A percentile compares a stretch with the other conserved stretches of the same genome.
Conservation (phyloP, 2,797 vertebrate genomes). For the Catharus ustulatus region DNA sequence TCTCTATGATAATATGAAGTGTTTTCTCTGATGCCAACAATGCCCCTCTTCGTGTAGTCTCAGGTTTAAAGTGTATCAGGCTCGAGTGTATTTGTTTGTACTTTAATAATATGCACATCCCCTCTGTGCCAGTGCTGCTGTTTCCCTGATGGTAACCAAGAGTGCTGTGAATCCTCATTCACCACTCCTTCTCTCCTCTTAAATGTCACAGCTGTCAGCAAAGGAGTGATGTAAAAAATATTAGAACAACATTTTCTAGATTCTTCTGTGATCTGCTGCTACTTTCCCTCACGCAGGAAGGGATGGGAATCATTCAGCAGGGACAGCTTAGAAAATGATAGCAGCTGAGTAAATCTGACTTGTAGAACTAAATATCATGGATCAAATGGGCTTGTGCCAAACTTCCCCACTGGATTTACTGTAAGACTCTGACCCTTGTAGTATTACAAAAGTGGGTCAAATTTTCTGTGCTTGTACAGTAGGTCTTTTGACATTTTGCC, state of each 20-base stretch:
- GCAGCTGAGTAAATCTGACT: slow-evolving; percentile 65
- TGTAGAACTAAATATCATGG: slow-evolving; percentile 66
- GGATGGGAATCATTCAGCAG: slow-evolving; percentile 54
- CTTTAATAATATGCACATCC: slow-evolving; percentile 42
- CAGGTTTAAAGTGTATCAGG: slow-evolving; percentile 26
- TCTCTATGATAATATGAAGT: not conserved
- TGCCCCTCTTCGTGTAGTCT: not conserved
- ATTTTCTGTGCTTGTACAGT: slow-evolving; percentile 50
- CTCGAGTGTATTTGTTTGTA: slow-evolving; percentile 6
- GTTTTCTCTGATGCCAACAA: not conserved
- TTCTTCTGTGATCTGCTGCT: slow-evolving; percentile 60
- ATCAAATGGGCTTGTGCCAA: slow-evolving; percentile 66
- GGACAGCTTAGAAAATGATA: slow-evolving; percentile 52
- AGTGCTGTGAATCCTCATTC: slow-evolving; percentile 11
- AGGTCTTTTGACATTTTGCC: slow-evolving; percentile 70
- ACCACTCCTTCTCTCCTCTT: slow-evolving; percentile 23
- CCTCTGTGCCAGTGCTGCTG: not conserved
- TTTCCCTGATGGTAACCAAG: slow-evolving; percentile 1
- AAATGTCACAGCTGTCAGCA: slow-evolving; percentile 67
- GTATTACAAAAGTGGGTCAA: slow-evolving; percentile 71
- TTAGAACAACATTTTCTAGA: slow-evolving; percentile 62
- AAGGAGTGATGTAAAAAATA: slow-evolving; percentile 60
- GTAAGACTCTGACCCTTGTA: slow-evolving; percentile 64
- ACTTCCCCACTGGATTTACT: slow-evolving; percentile 63
- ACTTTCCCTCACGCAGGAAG: slow-evolving; percentile 16